A percentile compares a stretch with the other conserved stretches of the same genome.
Conservation (phyloP, 1,140 invertebrate genomes). For the Drosophila eugracilis region DNA sequence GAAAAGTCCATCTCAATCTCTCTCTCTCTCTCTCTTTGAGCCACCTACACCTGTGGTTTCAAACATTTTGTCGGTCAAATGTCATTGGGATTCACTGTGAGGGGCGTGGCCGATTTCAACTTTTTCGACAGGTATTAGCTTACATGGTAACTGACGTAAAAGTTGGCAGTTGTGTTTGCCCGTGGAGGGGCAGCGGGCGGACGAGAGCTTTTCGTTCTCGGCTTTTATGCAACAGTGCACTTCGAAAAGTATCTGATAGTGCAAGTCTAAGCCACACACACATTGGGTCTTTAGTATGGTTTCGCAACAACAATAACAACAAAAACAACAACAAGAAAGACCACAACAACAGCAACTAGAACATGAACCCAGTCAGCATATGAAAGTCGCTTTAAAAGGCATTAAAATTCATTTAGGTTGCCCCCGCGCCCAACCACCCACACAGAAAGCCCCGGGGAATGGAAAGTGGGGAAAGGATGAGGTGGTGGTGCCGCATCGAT, state of each 20-base stretch:
- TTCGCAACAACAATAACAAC: slow-evolving; percentile 56
- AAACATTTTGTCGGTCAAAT: slow-evolving; percentile 54
- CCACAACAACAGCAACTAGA: slow-evolving; percentile 22
- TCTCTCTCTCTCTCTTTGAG: slow-evolving; percentile 2
- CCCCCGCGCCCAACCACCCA: slow-evolving; percentile 7
- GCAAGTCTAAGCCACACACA: slow-evolving; percentile 16
- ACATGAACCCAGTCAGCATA: slow-evolving; percentile 53
- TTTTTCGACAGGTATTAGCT: slow-evolving; percentile 52
- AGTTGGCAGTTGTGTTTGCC: slow-evolving; percentile 1
- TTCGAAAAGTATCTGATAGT: slow-evolving; percentile 65
- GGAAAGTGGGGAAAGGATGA: slow-evolving; percentile 9
- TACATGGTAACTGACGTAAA: slow-evolving; percentile 42
- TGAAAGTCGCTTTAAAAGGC: slow-evolving; percentile 73
- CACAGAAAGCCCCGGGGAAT: slow-evolving; percentile 27
- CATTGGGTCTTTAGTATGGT: slow-evolving; percentile 56
- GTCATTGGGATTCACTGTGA: slow-evolving; percentile 33
- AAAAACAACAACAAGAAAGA: no score
- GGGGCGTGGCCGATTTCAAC: slow-evolving; percentile 43
- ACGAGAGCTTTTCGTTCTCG: slow-evolving; percentile 71
- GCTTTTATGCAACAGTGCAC: slow-evolving; percentile 80
- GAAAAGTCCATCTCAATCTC: slow-evolving; percentile 5
- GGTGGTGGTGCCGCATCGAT: slow-evolving; percentile 65
- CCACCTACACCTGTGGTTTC: slow-evolving; percentile 22
- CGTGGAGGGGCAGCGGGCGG: slow-evolving; percentile 10
- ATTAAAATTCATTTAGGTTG: slow-evolving; percentile 82